Evolutionary conservation across 2,888 invertebrate species (phyloP).

Genomic region (Saturnia pavonia): DNA sequence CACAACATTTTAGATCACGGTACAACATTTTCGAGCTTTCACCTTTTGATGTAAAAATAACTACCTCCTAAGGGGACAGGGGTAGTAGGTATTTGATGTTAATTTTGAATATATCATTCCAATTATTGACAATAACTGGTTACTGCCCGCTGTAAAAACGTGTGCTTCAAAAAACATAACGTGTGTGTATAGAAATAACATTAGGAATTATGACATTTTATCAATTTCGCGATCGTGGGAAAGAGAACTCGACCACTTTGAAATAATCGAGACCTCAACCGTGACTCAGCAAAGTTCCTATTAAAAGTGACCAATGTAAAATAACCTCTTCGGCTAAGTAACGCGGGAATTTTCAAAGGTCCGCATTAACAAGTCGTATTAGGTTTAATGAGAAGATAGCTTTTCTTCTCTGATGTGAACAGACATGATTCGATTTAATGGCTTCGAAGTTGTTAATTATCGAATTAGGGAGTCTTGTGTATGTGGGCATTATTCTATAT

Average conservation of each 20-base stretch:
- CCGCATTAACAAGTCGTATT: conserved; percentile 32
- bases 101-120: too few relatives aligned
- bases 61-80: too few relatives aligned
- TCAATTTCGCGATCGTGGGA: conserved; percentile 79
- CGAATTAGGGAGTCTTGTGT: conserved; percentile 64
- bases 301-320: conserved; percentile 42
- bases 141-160: neutral
- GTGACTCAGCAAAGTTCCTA: conserved; percentile 68
- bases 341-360: neutral
- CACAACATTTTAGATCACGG: too few relatives aligned
- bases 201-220: conserved; percentile 43
- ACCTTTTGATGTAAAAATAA: too few relatives aligned
- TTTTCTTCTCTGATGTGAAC: conserved; percentile 72
- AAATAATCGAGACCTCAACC: conserved; percentile 51
- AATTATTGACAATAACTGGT: too few relatives aligned
- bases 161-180: conserved; percentile 12
- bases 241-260: conserved; percentile 57
- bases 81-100: too few relatives aligned
- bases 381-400: conserved; percentile 73
- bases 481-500: neutral
- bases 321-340: conserved; percentile 5
- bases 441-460: conserved; percentile 69
- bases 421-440: conserved; percentile 79
- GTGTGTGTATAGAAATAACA: conserved; percentile 32
- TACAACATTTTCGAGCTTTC: too few relatives aligned